A percentile compares a stretch with the other conserved stretches of the same genome.
These are phyloP conservation scores for Drosophila willistoni DNA, from an alignment of 1,140 invertebrate genomes.

Conservation along the genomic window DNA sequence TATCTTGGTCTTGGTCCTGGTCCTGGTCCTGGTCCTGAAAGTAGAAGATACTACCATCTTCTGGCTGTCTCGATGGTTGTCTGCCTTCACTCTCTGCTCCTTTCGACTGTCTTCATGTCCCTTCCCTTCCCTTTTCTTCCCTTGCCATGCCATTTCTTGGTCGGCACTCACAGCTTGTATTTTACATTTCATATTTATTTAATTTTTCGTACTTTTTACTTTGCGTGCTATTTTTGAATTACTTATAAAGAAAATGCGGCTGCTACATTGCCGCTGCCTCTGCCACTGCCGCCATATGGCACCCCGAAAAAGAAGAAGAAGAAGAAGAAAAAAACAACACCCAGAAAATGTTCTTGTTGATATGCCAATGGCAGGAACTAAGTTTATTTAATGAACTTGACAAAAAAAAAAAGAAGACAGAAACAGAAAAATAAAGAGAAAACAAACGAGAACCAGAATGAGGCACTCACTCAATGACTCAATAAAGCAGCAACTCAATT, in stretches of 20 bases:
- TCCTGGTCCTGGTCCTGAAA: constrained; percentile 47
- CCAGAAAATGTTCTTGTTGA: constrained; percentile 37
- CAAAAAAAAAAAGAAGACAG: constrained; percentile 41
- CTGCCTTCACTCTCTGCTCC: constrained; percentile 1
- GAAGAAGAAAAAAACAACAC: constrained; percentile 1
- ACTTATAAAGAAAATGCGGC: constrained; percentile 53
- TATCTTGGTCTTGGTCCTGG: constrained; percentile 45
- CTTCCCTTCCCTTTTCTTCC: no score
- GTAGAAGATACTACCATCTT: constrained; percentile 41
- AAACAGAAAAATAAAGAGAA: not conserved
- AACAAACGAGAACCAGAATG: not conserved
- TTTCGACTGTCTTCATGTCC: not conserved
- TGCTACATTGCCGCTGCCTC: not conserved
- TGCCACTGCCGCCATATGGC: constrained; percentile 6
- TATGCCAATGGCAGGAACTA: not conserved
- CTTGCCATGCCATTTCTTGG: not conserved
- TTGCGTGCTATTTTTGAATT: constrained; percentile 64
- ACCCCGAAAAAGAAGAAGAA: not conserved
- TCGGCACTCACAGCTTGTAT: constrained; percentile 28
- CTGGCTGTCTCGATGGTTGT: constrained; percentile 27
- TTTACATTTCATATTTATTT: constrained; percentile 78
- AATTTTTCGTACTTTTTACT: constrained; percentile 74
- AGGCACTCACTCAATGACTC: constrained; percentile 28
- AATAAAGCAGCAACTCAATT: constrained; percentile 57
- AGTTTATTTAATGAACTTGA: constrained; percentile 59